These are phyloP conservation scores for Orthosia gothica DNA, from an alignment of 2,888 invertebrate species.

Conservation along the genomic window DNA sequence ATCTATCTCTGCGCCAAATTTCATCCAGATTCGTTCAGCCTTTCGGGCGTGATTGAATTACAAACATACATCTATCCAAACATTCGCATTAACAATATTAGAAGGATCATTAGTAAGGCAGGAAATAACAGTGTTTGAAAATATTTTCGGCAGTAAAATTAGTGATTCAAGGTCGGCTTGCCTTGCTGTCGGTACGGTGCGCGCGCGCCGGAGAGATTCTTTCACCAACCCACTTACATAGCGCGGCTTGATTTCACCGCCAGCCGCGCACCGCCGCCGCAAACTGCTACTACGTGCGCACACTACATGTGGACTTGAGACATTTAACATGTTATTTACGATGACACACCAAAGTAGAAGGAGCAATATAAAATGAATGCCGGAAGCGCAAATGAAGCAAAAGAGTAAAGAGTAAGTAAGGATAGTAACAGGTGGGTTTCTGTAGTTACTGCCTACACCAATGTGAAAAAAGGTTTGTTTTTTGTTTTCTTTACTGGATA, in stretches of 20 bases:
- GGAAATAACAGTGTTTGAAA: background rate
- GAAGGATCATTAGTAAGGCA: background rate
- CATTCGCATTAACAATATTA: too few relatives aligned
- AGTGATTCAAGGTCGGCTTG: slow-evolving; percentile 59
- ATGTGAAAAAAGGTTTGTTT: too few relatives aligned
- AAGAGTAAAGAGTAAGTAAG: too few relatives aligned
- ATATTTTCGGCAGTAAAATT: slow-evolving; percentile 34
- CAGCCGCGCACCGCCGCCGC: slow-evolving; percentile 57
- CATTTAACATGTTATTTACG: slow-evolving; percentile 10
- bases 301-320: slow-evolving; percentile 54
- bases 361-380: too few relatives aligned
- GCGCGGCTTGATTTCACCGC: slow-evolving; percentile 86
- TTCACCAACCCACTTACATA: slow-evolving; percentile 90
- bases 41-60: too few relatives aligned
- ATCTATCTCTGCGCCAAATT: too few relatives aligned
- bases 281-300: slow-evolving; percentile 55
- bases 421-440: too few relatives aligned
- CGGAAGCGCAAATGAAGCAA: too few relatives aligned
- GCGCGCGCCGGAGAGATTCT: slow-evolving; percentile 85
- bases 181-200: slow-evolving; percentile 77
- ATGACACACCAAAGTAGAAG: background rate
- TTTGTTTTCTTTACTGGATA: too few relatives aligned
- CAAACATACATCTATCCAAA: too few relatives aligned
- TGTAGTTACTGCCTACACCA: too few relatives aligned
- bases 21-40: too few relatives aligned